Conservation (phyloP, 2,888 invertebrate genomes). For the Myathropa florea region DNA sequence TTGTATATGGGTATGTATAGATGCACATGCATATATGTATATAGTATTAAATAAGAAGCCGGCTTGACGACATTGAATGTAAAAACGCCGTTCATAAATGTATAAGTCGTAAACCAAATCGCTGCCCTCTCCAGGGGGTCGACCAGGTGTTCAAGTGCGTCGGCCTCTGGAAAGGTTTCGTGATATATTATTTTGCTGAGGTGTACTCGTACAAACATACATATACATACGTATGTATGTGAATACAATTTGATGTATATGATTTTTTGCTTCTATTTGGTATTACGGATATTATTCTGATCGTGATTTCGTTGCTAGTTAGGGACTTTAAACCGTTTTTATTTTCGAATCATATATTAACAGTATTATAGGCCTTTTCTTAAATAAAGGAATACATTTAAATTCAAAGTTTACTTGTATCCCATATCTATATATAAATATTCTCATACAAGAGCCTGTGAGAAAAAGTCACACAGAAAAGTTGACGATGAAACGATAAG, state of each 20-base stretch:
- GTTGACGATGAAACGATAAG: no score
- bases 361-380: not conserved
- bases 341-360: not conserved
- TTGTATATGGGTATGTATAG: not conserved
- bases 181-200: conserved; percentile 29
- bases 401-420: not conserved
- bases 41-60: conserved; percentile 38
- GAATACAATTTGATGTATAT: not conserved
- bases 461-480: no score
- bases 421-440: not conserved
- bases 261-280: not conserved
- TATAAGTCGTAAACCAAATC: conserved; percentile 68
- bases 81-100: conserved; percentile 59
- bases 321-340: not conserved
- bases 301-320: not conserved
- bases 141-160: conserved; percentile 73
- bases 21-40: not conserved
- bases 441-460: not conserved
- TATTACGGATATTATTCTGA: not conserved
- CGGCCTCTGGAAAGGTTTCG: conserved; percentile 66
- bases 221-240: not conserved
- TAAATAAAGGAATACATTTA: not conserved
- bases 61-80: conserved; percentile 69
- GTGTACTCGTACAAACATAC: not conserved
- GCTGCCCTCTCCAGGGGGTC: conserved; percentile 71